phyloP scores from a whole-genome alignment of 2,113 vertebrate genomes.

The Spea bombifrons region DNA sequence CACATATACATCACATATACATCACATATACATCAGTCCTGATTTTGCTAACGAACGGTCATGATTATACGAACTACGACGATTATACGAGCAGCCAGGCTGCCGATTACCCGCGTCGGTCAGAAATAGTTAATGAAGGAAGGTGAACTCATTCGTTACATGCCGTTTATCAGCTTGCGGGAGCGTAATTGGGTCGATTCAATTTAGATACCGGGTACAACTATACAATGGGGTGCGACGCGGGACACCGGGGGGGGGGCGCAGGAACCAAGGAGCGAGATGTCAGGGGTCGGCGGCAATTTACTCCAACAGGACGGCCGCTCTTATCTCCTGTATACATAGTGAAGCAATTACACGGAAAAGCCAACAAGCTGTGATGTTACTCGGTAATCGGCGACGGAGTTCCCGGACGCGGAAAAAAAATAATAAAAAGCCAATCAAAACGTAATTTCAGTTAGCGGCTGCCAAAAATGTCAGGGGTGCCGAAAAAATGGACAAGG shows the following conservation, averaged over 20 bases:
- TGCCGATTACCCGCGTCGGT: too few relatives aligned
- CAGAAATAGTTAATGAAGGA: too few relatives aligned
- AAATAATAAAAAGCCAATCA: slow-evolving; percentile 2
- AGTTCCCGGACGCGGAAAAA: too few relatives aligned
- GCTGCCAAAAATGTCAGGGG: background rate
- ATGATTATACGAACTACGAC: too few relatives aligned
- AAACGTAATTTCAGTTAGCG: slow-evolving; percentile 10
- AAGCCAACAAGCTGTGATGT: background rate
- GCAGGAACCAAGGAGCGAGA: background rate
- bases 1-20: too few relatives aligned
- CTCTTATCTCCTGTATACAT: slow-evolving; percentile 3
- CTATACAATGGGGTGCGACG: background rate
- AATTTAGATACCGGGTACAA: slow-evolving; percentile 11
- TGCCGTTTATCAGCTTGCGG: too few relatives aligned
- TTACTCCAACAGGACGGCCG: background rate
- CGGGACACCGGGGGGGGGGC: background rate
- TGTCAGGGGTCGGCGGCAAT: background rate
- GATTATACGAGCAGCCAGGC: too few relatives aligned
- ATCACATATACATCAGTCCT: too few relatives aligned
- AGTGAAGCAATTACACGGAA: background rate
- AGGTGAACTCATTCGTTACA: too few relatives aligned
- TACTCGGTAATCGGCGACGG: too few relatives aligned
- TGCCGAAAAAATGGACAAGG: background rate
- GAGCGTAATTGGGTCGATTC: slow-evolving; percentile 9
- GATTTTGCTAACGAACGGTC: too few relatives aligned